phyloP scores from a whole-genome alignment of 2,888 invertebrate species.

The Spatulosminthurus flaviceps region DNA sequence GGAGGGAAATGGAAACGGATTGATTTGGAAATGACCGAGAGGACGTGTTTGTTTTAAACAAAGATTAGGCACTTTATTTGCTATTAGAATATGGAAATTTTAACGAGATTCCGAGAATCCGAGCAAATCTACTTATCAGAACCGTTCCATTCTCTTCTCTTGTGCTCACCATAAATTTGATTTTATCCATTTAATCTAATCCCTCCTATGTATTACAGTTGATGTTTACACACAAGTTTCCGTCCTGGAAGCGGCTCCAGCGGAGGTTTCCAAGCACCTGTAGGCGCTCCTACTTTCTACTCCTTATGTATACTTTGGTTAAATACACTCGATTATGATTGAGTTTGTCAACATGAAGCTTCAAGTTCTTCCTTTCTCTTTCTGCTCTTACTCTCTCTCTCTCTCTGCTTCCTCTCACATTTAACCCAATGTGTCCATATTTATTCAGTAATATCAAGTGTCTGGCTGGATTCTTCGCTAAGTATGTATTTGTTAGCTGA shows the following conservation, averaged over 20 bases:
- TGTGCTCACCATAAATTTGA: background rate
- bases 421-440: background rate
- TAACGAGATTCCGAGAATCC: conserved; percentile 58
- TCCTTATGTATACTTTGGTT: background rate
- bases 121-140: conserved; percentile 32
- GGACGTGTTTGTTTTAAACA: conserved; percentile 44
- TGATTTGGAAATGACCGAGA: conserved; percentile 55
- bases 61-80: conserved; percentile 45
- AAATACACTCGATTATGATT: conserved; percentile 35
- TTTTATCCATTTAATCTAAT: conserved; percentile 23
- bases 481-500: background rate
- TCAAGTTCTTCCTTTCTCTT: background rate
- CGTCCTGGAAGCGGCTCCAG: no score
- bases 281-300: conserved; percentile 34
- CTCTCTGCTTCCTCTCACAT: background rate
- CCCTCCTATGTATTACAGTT: background rate
- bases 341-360: conserved; percentile 25
- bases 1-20: conserved; percentile 45
- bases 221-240: background rate
- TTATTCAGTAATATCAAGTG: conserved; percentile 13
- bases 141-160: background rate
- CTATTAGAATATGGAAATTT: conserved; percentile 61
- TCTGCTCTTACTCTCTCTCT: conserved; percentile 5
- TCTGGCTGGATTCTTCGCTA: background rate
- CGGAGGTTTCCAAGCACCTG: conserved; percentile 16